A percentile compares a stretch with the other conserved stretches of the same genome.
Conservation (phyloP, 1,140 invertebrate genomes). For the Arctopsyche grandis region DNA sequence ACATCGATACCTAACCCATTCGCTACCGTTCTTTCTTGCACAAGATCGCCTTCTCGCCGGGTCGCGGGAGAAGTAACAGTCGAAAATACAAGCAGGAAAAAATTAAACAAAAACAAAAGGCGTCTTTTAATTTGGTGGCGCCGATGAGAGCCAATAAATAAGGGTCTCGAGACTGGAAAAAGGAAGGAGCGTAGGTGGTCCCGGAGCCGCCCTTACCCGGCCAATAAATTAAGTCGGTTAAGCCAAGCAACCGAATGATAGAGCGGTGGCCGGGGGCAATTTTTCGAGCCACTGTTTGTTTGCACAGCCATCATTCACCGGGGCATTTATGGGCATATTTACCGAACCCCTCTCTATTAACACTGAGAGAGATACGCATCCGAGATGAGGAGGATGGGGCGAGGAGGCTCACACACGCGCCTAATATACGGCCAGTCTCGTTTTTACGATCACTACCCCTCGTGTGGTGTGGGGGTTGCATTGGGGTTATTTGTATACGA, state of each 20-base stretch:
- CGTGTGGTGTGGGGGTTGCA: not conserved
- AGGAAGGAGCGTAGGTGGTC: conserved; percentile 23
- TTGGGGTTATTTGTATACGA: conserved; percentile 15
- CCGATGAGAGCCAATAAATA: not conserved
- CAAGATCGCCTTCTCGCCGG: no score
- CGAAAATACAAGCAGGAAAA: not conserved
- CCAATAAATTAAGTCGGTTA: conserved; percentile 49
- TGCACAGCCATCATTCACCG: conserved; percentile 50
- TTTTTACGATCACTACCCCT: conserved; percentile 15
- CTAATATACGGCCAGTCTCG: conserved; percentile 31
- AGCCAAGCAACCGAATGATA: conserved; percentile 49
- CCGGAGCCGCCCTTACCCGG: conserved; percentile 1
- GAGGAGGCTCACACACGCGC: not conserved
- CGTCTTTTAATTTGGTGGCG: not conserved
- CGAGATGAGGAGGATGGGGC: no score
- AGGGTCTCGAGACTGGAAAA: conserved; percentile 4
- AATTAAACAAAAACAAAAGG: not conserved
- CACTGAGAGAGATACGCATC: conserved; percentile 34
- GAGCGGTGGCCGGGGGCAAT: conserved; percentile 44
- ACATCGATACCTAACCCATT: no score
- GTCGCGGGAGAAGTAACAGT: no score
- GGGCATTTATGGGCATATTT: conserved; percentile 53
- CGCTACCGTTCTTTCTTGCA: no score
- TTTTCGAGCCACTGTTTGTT: conserved; percentile 52
- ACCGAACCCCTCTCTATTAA: conserved; percentile 48